phyloP scores from a whole-genome alignment of 1,140 invertebrate species.

The Papilio aristodemus region DNA sequence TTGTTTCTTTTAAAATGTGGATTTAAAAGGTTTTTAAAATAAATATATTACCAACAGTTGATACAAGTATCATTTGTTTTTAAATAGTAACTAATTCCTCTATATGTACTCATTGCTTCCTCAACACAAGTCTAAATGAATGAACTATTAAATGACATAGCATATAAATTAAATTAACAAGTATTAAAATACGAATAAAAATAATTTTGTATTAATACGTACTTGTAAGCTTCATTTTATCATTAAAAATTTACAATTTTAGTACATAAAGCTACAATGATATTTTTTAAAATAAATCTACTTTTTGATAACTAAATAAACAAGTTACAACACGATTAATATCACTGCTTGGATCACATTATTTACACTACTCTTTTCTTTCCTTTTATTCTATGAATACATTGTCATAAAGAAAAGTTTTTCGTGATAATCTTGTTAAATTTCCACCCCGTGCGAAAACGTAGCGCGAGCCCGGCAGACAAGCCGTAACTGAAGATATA shows the following conservation, averaged over 20 bases:
- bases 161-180: too few species aligned
- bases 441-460: slow-evolving; percentile 35
- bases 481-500: slow-evolving; percentile 40
- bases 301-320: background rate
- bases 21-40: too few species aligned
- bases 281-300: background rate
- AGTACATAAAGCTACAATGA: background rate
- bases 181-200: background rate
- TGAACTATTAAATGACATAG: too few species aligned
- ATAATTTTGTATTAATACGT: background rate
- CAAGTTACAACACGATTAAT: background rate
- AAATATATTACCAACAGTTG: too few species aligned
- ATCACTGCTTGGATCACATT: background rate
- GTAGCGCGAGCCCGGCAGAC: slow-evolving; percentile 47
- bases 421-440: slow-evolving; percentile 37
- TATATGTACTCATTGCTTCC: too few species aligned
- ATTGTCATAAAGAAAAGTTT: slow-evolving; percentile 30
- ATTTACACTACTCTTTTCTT: background rate
- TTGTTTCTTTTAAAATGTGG: too few species aligned
- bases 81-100: too few species aligned
- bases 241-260: background rate
- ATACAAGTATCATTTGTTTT: too few species aligned
- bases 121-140: background rate
- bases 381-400: slow-evolving; percentile 26
- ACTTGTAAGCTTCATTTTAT: slow-evolving; percentile 27